phyloP scores from a whole-genome alignment of 37 sponge, comb jelly and placozoan species.

The Spongilla lacustris region DNA sequence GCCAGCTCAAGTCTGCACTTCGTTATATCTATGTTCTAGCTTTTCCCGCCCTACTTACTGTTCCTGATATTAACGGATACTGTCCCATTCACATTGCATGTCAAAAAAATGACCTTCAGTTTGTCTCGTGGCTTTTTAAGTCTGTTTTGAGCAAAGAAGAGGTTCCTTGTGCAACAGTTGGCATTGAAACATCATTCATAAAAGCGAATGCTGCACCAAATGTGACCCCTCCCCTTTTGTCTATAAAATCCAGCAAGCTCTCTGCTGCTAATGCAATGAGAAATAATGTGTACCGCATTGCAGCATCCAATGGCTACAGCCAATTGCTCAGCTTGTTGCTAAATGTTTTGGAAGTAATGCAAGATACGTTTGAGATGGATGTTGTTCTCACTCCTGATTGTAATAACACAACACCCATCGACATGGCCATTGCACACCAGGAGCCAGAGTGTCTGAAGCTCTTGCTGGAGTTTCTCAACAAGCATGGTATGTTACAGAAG shows the following conservation, averaged over 20 bases:
- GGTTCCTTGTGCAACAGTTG: no score
- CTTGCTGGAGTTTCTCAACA: conserved; percentile 19
- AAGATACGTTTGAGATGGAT: not conserved
- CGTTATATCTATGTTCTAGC: conserved; percentile 49
- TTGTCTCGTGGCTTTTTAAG: conserved; percentile 65
- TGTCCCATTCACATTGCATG: conserved; percentile 66
- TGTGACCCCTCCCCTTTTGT: no score
- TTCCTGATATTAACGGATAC: conserved; percentile 25
- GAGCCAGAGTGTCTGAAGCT: conserved; percentile 35
- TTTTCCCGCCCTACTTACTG: conserved; percentile 40
- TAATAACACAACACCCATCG: conserved; percentile 25
- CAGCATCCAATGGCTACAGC: no score
- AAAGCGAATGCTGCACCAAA: no score
- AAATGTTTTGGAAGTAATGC: no score
- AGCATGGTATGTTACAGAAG: not conserved
- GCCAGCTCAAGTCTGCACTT: conserved; percentile 31
- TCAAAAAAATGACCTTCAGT: conserved; percentile 55
- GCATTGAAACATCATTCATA: no score
- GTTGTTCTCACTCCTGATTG: no score
- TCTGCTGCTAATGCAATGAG: no score
- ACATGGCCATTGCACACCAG: conserved; percentile 34
- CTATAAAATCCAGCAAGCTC: not conserved
- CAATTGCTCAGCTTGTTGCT: no score
- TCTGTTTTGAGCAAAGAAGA: conserved; percentile 2
- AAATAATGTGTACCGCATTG: no score